phyloP scores from a whole-genome alignment of 2,797 vertebrate genomes.

The Tadarida brasiliensis region DNA sequence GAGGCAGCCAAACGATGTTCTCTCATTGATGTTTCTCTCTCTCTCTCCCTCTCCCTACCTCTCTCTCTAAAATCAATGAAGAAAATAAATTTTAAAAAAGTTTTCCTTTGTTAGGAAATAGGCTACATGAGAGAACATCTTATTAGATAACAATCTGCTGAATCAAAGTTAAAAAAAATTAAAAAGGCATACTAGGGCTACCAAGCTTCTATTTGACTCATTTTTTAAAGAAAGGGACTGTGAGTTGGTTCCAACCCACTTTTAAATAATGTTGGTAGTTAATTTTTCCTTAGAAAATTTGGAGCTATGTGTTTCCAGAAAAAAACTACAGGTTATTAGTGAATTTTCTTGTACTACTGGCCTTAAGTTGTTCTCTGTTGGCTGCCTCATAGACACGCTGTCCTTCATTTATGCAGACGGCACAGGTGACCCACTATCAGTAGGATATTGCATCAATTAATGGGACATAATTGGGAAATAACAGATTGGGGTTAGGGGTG shows the following conservation, averaged over 20 bases:
- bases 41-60: too few relatives aligned
- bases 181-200: not conserved
- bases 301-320: not conserved
- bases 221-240: not conserved
- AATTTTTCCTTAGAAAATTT: not conserved
- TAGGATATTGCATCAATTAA: conserved; percentile 78
- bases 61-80: too few relatives aligned
- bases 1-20: too few relatives aligned
- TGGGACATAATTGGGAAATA: conserved; percentile 79
- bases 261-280: not conserved
- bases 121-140: not conserved
- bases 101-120: not conserved
- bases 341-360: conserved; percentile 51
- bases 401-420: conserved; percentile 71
- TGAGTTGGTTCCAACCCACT: not conserved
- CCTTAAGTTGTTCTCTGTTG: conserved; percentile 26
- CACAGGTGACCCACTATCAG: conserved; percentile 63
- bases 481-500: conserved; percentile 75
- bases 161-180: not conserved
- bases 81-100: too few relatives aligned
- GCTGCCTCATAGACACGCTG: conserved; percentile 39
- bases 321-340: conserved; percentile 8
- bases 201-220: conserved; percentile 1
- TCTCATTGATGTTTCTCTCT: too few relatives aligned
- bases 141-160: not conserved